These are phyloP conservation scores for Nemurella pictetii DNA, from an alignment of 2,888 invertebrate genomes.

Conservation along the genomic window DNA sequence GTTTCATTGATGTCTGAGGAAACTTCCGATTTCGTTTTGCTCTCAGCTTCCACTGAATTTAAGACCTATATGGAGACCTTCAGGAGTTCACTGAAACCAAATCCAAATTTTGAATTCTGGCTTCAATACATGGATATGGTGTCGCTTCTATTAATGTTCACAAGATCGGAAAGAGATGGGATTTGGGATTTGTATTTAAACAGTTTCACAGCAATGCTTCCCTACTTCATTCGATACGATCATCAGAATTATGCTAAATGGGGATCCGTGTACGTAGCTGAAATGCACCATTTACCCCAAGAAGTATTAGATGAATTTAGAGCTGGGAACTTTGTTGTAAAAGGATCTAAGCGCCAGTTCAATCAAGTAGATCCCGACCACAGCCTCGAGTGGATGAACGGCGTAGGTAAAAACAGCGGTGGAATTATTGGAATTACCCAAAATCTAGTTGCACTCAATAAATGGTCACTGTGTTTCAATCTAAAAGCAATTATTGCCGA, in stretches of 20 bases:
- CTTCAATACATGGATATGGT: constrained; percentile 29
- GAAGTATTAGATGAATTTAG: constrained; percentile 19
- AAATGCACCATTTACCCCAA: constrained; percentile 29
- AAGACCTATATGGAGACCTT: not conserved
- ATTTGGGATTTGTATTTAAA: not conserved
- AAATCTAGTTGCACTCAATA: not conserved
- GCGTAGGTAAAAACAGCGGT: constrained; percentile 21
- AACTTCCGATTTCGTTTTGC: not conserved
- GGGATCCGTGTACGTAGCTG: constrained; percentile 17
- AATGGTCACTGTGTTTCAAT: constrained; percentile 2
- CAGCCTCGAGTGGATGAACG: constrained; percentile 30
- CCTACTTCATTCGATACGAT: constrained; percentile 11
- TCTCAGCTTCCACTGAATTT: constrained; percentile 6
- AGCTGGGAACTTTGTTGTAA: constrained; percentile 29
- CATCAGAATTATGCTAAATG: constrained; percentile 22
- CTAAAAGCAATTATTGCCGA: constrained; percentile 2
- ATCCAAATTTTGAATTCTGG: constrained; percentile 20
- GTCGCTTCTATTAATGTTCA: constrained; percentile 9
- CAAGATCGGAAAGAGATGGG: constrained; percentile 20
- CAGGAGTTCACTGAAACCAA: constrained; percentile 1
- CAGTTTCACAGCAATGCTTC: constrained; percentile 1
- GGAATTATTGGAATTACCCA: constrained; percentile 17
- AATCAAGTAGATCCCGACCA: too few relatives aligned
- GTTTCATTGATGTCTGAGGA: not conserved
- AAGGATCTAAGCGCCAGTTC: too few relatives aligned